A percentile compares a stretch with the other conserved stretches of the same genome.
Evolutionary conservation across 2,888 invertebrate genomes (phyloP).

Genomic region (Noctua janthina): DNA sequence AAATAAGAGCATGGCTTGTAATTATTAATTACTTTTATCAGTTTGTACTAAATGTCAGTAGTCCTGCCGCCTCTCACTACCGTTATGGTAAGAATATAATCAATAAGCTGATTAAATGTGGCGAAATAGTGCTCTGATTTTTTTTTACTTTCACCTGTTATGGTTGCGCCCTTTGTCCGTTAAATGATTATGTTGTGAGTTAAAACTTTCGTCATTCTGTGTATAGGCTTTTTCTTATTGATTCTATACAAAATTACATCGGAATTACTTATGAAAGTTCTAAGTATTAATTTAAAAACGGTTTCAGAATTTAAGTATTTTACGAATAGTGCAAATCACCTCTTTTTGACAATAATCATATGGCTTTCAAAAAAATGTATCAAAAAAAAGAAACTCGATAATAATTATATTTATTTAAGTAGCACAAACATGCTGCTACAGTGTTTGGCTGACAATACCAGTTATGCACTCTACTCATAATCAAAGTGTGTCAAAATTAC

Average conservation of each 20-base stretch:
- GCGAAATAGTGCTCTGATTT: slow-evolving; percentile 71
- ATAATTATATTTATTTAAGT: not conserved
- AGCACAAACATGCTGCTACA: not conserved
- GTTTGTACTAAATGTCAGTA: slow-evolving; percentile 65
- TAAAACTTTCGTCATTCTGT: slow-evolving; percentile 6
- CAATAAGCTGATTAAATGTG: slow-evolving; percentile 66
- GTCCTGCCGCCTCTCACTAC: slow-evolving; percentile 64
- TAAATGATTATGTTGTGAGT: slow-evolving; percentile 4
- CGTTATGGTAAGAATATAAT: slow-evolving; percentile 54
- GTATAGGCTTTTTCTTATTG: not conserved
- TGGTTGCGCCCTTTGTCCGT: slow-evolving; percentile 32
- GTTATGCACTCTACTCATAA: not conserved
- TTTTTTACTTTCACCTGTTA: slow-evolving; percentile 70
- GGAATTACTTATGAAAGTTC: not conserved
- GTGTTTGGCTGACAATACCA: not conserved
- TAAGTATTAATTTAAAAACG: not conserved
- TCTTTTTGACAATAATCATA: not conserved
- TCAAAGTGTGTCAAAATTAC: not conserved
- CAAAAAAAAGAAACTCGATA: not conserved
- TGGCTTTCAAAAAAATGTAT: not conserved
- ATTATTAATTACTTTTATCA: slow-evolving; percentile 61
- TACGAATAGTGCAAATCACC: not conserved
- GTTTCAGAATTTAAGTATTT: not conserved
- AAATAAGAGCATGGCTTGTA: slow-evolving; percentile 40
- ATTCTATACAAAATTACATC: not conserved